Evolutionary conservation across 35 echinoderm and acorn worm genomes (phyloP), one percentile per base, ranked within the genome.

Genomic region (Apostichopus parvimensis): DNA sequence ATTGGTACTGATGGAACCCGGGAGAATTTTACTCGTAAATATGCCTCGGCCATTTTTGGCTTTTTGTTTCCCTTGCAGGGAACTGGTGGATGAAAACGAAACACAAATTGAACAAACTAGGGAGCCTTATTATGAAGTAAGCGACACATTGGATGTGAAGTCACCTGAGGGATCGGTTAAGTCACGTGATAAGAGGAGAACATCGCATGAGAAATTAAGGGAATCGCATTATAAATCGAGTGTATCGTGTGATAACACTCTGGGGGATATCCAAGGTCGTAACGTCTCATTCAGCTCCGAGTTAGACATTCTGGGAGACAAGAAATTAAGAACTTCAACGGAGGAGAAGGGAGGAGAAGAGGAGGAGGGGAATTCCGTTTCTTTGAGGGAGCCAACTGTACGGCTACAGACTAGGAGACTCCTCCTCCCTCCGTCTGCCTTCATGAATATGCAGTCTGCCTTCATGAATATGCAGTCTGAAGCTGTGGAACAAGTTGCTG

Each of bases 401-500:
- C 5, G 54, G 4, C 17, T 59, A 58, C 55, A n/a, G 5, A 58
- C 81, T 8, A 58, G 57, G 81, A 84, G 18, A 58, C 57, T 84
- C 9, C 79, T 82, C 14, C 79, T 82, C 14, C 81, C 81, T 84
- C 81, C 81, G 58, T 84, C 81, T 58, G 81, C 81, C 58, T 84
- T 84, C 21, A 84, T 58, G 81, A 84, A 21, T 52, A 59, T 17
- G 53, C 28, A 54, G 58, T 84, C 81, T 58, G 81, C 81, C 58
- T 84, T 84, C 21, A 84, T 58, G 81, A 84, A 21, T 52, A 59
- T 17, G 53, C 28, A 54, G 9, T 24, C 15, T 5, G 20, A 56
- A 18, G 6, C 18, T 4, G 21, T 7, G 5, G 17, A 17, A 59
- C 15, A 20, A 56, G 20, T 58, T 6, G 17, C 11, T 9, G 53